Percentiles rank a stretch among this genome's conserved stretches.
phyloP scores from a whole-genome alignment of 2,797 vertebrate species.

The Champsocephalus esox region DNA sequence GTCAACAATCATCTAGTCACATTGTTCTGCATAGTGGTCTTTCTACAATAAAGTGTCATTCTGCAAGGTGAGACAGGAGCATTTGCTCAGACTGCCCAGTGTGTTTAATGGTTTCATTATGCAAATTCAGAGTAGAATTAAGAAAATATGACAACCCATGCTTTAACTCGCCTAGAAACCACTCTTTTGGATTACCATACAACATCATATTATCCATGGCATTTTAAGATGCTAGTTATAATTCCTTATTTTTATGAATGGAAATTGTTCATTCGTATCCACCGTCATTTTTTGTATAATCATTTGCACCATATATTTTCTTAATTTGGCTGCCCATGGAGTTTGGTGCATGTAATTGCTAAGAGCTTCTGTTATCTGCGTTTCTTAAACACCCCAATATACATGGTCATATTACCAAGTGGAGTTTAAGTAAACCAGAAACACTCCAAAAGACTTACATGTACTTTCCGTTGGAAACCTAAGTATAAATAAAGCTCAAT shows the following conservation, averaged over 20 bases:
- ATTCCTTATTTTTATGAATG: neutral
- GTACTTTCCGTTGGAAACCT: neutral
- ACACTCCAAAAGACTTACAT: neutral
- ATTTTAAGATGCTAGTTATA: neutral
- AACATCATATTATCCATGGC: neutral
- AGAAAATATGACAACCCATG: constrained; percentile 10
- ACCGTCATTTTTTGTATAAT: neutral
- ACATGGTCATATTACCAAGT: neutral
- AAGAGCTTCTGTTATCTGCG: neutral
- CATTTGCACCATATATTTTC: neutral
- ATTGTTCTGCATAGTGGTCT: constrained; percentile 40
- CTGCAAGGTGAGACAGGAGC: constrained; percentile 9
- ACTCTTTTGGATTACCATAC: neutral
- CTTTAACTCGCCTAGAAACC: neutral
- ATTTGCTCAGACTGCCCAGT: neutral
- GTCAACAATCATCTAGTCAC: constrained; percentile 31
- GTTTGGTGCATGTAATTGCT: neutral
- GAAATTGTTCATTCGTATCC: neutral
- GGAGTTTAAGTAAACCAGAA: neutral
- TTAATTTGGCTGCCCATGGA: neutral
- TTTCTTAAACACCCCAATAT: neutral
- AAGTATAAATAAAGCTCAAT: neutral
- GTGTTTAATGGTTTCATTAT: constrained; percentile 24
- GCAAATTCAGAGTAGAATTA: constrained; percentile 23
- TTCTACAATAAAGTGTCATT: constrained; percentile 49